These are phyloP conservation scores for Rhopalosiphum padi DNA, from an alignment of 1,140 invertebrate genomes.

Conservation along the genomic window DNA sequence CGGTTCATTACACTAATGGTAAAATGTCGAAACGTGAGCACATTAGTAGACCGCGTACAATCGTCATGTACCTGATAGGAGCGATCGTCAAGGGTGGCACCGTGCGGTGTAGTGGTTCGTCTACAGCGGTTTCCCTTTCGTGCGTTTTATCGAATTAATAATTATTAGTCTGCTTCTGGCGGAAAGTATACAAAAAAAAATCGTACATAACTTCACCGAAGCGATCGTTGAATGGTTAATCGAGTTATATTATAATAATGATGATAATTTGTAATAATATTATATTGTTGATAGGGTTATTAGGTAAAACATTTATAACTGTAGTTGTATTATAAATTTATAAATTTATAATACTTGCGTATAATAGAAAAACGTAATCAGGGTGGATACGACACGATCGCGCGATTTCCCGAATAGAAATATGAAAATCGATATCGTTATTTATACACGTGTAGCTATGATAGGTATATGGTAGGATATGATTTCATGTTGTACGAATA, in stretches of 20 bases:
- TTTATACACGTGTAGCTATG: background rate
- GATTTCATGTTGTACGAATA: background rate
- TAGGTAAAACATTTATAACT: background rate
- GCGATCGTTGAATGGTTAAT: background rate
- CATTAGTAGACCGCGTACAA: background rate
- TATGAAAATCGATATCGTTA: background rate
- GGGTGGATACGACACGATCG: background rate
- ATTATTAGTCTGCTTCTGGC: background rate
- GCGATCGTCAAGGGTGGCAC: background rate
- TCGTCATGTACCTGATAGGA: background rate
- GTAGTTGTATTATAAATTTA: too few species aligned
- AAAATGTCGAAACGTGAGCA: background rate
- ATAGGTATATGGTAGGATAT: too few species aligned
- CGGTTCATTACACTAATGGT: constrained; percentile 14
- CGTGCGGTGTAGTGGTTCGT: background rate
- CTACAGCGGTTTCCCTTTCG: background rate
- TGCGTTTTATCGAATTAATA: background rate
- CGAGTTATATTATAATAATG: background rate
- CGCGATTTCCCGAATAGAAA: background rate
- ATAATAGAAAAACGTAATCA: background rate
- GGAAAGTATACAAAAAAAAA: background rate
- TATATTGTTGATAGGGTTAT: background rate
- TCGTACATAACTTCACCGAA: background rate
- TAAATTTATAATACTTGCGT: too few species aligned
- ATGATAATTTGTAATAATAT: background rate